Percentiles rank a stretch among this genome's conserved stretches.
phyloP scores from a whole-genome alignment of 2,113 vertebrate species.

The Catharus bicknelli region DNA sequence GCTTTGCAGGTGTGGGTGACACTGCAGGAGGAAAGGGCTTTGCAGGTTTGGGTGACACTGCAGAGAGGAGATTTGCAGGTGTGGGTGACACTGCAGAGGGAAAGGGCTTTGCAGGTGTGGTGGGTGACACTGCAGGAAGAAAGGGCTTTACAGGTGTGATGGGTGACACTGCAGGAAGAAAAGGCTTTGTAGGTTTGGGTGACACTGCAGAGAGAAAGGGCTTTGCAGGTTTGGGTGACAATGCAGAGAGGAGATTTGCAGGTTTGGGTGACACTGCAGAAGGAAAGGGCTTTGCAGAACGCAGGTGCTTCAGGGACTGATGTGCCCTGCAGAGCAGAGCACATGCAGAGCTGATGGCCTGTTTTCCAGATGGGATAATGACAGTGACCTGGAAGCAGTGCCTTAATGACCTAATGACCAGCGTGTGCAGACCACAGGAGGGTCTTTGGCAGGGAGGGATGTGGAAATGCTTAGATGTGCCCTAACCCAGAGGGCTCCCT shows the following conservation, averaged over 20 bases:
- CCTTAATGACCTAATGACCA: neutral
- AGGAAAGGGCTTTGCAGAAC: rapidly evolving
- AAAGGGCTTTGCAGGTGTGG: no score
- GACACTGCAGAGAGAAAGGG: neutral
- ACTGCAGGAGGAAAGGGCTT: no score
- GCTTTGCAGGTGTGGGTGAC: no score
- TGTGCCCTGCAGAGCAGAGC: neutral
- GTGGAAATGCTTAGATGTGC: neutral
- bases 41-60: no score
- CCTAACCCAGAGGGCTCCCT: neutral
- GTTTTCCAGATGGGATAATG: neutral
- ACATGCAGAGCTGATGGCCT: neutral
- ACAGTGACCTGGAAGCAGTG: neutral
- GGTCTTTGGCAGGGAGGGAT: neutral
- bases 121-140: no score
- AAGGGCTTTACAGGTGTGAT: no score
- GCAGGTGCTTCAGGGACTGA: rapidly evolving
- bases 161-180: no score
- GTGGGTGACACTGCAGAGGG: no score
- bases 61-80: no score
- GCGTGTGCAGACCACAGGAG: neutral
- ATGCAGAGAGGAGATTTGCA: neutral
- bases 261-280: neutral
- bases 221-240: neutral
- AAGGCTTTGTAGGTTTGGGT: neutral